Percentiles rank a stretch among this genome's conserved stretches.
Evolutionary conservation across 2,113 vertebrate species (phyloP).

Genomic region (Epinephelus moara): DNA sequence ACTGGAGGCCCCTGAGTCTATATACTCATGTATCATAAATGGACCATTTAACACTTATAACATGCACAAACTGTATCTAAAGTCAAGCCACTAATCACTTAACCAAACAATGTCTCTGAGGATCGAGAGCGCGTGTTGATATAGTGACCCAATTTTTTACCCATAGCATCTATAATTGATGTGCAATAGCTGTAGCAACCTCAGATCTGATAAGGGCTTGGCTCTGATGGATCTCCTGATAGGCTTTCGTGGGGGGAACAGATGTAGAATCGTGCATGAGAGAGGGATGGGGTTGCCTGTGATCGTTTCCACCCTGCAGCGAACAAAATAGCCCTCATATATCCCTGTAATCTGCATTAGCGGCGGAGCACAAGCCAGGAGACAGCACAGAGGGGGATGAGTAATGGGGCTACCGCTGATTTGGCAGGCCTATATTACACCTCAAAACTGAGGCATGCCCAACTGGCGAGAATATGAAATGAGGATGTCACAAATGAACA

Average conservation of each 20-base stretch:
- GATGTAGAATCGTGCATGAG: conserved; percentile 77
- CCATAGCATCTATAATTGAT: conserved; percentile 78
- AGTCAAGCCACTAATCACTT: conserved; percentile 69
- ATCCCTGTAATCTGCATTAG: conserved; percentile 85
- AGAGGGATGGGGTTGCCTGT: conserved; percentile 78
- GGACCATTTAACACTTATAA: conserved; percentile 63
- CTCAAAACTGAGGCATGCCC: conserved; percentile 73
- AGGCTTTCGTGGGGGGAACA: conserved; percentile 73
- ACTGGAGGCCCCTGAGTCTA: conserved; percentile 23
- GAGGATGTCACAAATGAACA: conserved; percentile 73
- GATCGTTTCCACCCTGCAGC: conserved; percentile 81
- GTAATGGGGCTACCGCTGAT: conserved; percentile 80
- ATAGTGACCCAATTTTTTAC: conserved; percentile 69
- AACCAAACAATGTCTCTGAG: conserved; percentile 70
- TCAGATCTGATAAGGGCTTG: conserved; percentile 73
- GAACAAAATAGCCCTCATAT: conserved; percentile 86
- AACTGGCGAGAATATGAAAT: conserved; percentile 78
- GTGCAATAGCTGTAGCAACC: conserved; percentile 62
- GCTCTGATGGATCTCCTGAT: conserved; percentile 79
- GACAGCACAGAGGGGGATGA: conserved; percentile 79
- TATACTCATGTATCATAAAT: conserved; percentile 53
- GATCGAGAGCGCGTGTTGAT: conserved; percentile 59
- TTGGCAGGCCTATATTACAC: conserved; percentile 80
- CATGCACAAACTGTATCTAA: conserved; percentile 51
- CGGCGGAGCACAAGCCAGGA: conserved; percentile 76